Percentiles rank a stretch among this genome's conserved stretches.
Evolutionary conservation across 2,888 invertebrate genomes (phyloP).

Genomic region (Lymantria monacha): DNA sequence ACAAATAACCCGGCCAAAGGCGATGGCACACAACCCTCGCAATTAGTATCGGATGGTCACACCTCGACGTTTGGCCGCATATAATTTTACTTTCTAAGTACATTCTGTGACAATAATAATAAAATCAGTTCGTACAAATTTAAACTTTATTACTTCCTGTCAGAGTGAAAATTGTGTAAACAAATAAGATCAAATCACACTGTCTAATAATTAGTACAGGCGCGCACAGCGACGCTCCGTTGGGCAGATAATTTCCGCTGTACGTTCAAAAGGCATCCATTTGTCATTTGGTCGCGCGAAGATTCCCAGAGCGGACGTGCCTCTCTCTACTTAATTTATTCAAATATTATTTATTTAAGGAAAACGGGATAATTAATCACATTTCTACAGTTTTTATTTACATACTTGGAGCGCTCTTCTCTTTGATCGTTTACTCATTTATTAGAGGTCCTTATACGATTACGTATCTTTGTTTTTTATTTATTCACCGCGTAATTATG

Average conservation of each 20-base stretch:
- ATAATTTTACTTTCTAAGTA: conserved; percentile 80
- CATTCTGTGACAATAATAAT: conserved; percentile 75
- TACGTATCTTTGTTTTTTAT: conserved; percentile 36
- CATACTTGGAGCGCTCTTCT: conserved; percentile 58
- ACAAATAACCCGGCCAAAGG: conserved; percentile 61
- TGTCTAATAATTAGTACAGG: conserved; percentile 78
- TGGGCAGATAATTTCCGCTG: conserved; percentile 81
- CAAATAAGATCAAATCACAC: conserved; percentile 73
- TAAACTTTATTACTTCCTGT: conserved; percentile 35
- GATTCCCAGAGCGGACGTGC: conserved; percentile 70
- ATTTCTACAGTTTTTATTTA: conserved; percentile 78
- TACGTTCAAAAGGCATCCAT: conserved; percentile 78
- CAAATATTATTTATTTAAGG: conserved; percentile 81
- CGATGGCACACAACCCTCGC: conserved; percentile 61
- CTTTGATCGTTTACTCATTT: conserved; percentile 73
- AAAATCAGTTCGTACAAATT: conserved; percentile 32
- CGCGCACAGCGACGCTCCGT: conserved; percentile 74
- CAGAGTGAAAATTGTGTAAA: conserved; percentile 46
- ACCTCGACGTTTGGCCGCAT: conserved; percentile 73
- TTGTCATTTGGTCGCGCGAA: conserved; percentile 78
- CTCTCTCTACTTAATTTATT: conserved; percentile 77
- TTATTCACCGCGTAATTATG: conserved; percentile 31
- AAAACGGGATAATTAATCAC: conserved; percentile 80
- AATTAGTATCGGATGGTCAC: conserved; percentile 81
- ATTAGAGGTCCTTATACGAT: conserved; percentile 51